phyloP scores from a whole-genome alignment of 2,113 vertebrate species.

The Megaceryle torquata region DNA sequence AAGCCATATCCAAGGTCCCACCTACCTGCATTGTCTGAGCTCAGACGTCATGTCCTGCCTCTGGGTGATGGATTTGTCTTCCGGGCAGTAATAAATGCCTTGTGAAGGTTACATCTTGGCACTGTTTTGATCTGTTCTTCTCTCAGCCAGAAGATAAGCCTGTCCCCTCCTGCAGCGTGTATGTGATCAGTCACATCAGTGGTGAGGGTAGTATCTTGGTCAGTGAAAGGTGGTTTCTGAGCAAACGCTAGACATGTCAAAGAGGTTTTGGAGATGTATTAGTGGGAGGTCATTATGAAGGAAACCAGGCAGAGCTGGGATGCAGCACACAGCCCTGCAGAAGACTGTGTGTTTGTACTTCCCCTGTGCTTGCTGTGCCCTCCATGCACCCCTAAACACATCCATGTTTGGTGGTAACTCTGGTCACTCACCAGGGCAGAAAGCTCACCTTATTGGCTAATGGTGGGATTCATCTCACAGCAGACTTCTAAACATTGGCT shows the following conservation, averaged over 20 bases:
- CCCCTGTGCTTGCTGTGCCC: not conserved
- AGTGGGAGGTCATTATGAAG: not conserved
- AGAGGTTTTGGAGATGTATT: not conserved
- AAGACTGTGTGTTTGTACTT: not conserved
- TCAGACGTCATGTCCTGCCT: not conserved
- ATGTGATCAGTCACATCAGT: not conserved
- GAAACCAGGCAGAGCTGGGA: not conserved
- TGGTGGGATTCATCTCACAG: not conserved
- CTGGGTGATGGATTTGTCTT: not conserved
- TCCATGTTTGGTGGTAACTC: not conserved
- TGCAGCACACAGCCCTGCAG: not conserved
- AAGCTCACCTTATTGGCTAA: not conserved
- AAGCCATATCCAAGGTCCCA: not conserved
- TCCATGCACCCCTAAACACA: not conserved
- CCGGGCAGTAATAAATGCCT: not conserved
- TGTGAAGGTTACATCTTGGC: not conserved
- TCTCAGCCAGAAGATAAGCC: not conserved
- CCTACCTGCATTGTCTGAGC: not conserved
- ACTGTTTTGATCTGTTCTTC: not conserved
- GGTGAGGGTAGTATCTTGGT: not conserved
- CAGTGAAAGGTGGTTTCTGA: not conserved
- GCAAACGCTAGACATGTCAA: not conserved
- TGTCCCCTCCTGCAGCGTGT: not conserved
- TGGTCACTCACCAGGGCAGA: not conserved
- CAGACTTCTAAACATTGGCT: not conserved